Evolutionary conservation across 2,888 invertebrate species (phyloP).

Genomic region (Drosophila pullipes): DNA sequence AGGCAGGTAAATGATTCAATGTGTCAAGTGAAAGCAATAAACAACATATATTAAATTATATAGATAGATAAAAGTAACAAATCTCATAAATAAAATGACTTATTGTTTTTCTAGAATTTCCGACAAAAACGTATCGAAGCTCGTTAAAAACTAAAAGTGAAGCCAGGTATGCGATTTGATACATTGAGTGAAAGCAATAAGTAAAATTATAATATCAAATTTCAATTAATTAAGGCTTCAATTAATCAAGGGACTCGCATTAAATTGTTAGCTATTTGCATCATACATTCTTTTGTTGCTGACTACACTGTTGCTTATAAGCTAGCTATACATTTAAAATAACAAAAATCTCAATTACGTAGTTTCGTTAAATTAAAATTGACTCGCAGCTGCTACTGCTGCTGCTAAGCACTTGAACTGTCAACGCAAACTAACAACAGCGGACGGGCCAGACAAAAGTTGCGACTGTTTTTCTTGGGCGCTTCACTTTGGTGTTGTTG

Average conservation of each 20-base stretch:
- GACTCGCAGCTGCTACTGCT: conserved; percentile 30
- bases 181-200: neutral
- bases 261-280: neutral
- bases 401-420: conserved; percentile 69
- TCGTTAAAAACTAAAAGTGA: neutral
- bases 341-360: conserved; percentile 58
- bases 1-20: neutral
- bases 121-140: neutral
- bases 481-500: conserved; percentile 33
- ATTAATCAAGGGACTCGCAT: neutral
- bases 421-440: conserved; percentile 34
- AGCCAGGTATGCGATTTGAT: neutral
- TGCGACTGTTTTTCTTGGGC: conserved; percentile 50
- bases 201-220: neutral
- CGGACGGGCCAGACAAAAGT: conserved; percentile 15
- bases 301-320: conserved; percentile 14
- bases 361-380: conserved; percentile 68
- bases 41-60: neutral
- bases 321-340: conserved; percentile 28
- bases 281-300: neutral
- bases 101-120: neutral
- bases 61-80: neutral
- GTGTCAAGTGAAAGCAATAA: neutral
- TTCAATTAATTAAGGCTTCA: neutral
- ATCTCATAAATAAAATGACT: neutral